Evolutionary conservation across 1,140 invertebrate species (phyloP), one percentile per base, ranked within the genome.

Genomic region (Kradibia gibbosae): DNA sequence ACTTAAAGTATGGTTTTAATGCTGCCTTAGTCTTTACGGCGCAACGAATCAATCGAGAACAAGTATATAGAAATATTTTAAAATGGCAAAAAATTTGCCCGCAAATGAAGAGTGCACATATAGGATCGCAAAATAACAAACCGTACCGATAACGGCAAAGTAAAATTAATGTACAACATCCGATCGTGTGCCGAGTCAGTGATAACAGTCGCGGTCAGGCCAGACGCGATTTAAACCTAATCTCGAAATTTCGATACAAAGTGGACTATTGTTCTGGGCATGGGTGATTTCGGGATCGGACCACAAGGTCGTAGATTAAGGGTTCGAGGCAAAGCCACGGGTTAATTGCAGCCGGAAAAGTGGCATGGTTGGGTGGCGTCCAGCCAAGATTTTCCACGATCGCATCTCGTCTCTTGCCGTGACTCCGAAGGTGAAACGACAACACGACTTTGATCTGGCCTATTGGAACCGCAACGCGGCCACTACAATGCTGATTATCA

Each of bases 371-470:
- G n/a, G 65, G 28, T 72, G 86, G 85, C 86, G 34, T 31, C 53
- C 28, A 75, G 86, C 86, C 86, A 87, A 87, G 80, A 86, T 85
- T 87, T 86, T 86, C 50, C 50, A 17, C 10, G 50, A 53, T 53
- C 22, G 10, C 22, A 20, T 20, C 13, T 53, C 50, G 22, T 53
- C 50, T 11, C 15, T 53, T 20, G 22, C 50, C 5, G 20, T 20
- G 20, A 53, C 5, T 3, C 39, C 20, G 77, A 11, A 4, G n/a
- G 17, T 36, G 13, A 42, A 31, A 53, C 1, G 25, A 60, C n/a
- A 15, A 11, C 31, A 7, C 22, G 53, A 78, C n/a, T 71, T 70
- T 57, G 3, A 57, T 4, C 4, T 28, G n/a, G n/a, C n/a, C 3
- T 22, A 57, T 57, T 17, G 5, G 13, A 45, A 13, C 42, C 5